These are phyloP conservation scores for Gorsachius magnificus DNA, from an alignment of 2,797 vertebrate species.

Conservation along the genomic window DNA sequence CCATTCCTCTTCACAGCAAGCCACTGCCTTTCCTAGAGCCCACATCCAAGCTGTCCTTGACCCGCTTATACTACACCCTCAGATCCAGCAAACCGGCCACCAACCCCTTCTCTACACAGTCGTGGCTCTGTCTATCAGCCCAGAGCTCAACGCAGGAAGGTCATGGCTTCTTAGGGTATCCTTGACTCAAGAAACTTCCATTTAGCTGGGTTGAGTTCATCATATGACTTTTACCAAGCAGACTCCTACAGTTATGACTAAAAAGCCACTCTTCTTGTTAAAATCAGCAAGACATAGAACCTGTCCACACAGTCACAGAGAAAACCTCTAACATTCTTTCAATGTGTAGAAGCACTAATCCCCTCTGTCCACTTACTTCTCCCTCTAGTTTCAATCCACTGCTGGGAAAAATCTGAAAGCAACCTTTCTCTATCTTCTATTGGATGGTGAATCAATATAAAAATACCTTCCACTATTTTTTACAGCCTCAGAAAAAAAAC, in stretches of 20 bases:
- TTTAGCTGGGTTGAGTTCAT: neutral
- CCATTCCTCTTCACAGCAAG: neutral
- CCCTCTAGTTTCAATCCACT: neutral
- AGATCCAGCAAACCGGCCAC: neutral
- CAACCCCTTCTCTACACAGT: neutral
- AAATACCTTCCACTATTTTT: neutral
- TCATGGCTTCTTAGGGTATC: neutral
- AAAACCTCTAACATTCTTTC: neutral
- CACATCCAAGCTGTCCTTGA: neutral
- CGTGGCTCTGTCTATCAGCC: neutral
- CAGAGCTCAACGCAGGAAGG: neutral
- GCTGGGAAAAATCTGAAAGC: neutral
- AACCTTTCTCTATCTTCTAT: neutral
- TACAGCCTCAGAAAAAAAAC: neutral
- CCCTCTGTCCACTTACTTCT: neutral
- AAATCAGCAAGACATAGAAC: neutral
- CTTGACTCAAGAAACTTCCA: neutral
- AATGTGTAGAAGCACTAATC: neutral
- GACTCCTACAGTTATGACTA: neutral
- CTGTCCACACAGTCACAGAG: neutral
- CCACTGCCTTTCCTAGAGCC: neutral
- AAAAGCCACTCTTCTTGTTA: neutral
- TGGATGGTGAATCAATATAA: neutral
- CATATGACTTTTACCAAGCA: neutral
- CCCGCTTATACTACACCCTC: too few relatives aligned